A percentile compares a stretch with the other conserved stretches of the same genome.
Conservation (phyloP, 1,140 invertebrate species). For the Diuraphis noxia region DNA sequence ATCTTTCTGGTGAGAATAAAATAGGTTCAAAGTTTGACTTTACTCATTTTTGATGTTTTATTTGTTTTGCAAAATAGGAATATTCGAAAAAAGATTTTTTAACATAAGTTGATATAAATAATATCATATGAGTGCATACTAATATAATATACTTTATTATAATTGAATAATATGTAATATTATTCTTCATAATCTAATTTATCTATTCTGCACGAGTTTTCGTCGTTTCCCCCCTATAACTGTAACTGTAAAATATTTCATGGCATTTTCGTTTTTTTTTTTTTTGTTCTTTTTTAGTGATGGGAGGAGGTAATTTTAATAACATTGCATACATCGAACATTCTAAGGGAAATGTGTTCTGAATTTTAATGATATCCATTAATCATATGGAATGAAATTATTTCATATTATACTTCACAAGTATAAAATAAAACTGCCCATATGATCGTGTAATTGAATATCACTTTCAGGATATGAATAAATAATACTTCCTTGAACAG, state of each 20-base stretch:
- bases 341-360: not conserved
- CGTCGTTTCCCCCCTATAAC: not conserved
- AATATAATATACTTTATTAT: too few species aligned
- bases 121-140: too few species aligned
- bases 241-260: not conserved
- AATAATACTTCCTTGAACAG: not conserved
- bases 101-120: too few species aligned
- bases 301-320: too few species aligned
- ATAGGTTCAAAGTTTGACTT: not conserved
- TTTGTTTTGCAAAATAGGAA: too few species aligned
- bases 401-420: not conserved
- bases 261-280: too few species aligned
- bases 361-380: too few species aligned
- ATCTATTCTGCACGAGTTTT: too few species aligned
- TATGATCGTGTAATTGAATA: not conserved
- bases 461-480: not conserved
- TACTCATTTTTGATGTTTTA: not conserved
- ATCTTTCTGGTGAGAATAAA: not conserved
- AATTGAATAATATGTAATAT: too few species aligned
- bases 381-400: not conserved
- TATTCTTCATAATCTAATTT: too few species aligned
- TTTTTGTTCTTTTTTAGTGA: too few species aligned
- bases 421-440: not conserved
- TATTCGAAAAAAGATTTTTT: too few species aligned
- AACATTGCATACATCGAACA: not conserved